Base-by-base conservation (phyloP, 2,797 vertebrate species). In the Rhyacichthys aspro region DNA sequence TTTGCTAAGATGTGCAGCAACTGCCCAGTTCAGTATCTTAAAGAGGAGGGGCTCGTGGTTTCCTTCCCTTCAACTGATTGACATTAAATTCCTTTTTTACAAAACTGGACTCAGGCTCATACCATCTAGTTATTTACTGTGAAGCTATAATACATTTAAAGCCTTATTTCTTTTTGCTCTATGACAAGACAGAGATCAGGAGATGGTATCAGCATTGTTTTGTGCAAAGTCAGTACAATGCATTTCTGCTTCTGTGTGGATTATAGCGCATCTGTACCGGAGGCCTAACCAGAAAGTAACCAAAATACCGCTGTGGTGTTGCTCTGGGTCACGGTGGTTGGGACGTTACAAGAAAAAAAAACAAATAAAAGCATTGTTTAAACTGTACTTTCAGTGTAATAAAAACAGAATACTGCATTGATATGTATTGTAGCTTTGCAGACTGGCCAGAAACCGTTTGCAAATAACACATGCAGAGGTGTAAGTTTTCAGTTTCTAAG, bases 291-390 rank as follows among this genome's bases (percentile, higher is more conserved):
- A 93, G 82, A 92, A 63, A 53, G 84, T 86, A 92, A 94, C 92
- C 93, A 93, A 72, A 89, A 92, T 93, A 94, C 93, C 93, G 3
- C 90, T 92, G 93, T 91, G 92, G 93, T 93, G 86, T 85, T 90
- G 79, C 78, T 84, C 68, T 86, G 79, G 93, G 93, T 93, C 91
- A 92, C 74, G 84, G 92, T 78, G 92, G 93, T 94, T 93, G 87
- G 62, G 90, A 79, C 82, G 73, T 57, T 85, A 85, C 85, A 84
- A 88, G 67, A 89, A 76, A 92, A 89, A 76, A 92, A 93, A 88
- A 79, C 59, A 54, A 59, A 70, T 70, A 46, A 55, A 72, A 70
- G 66, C 18, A 23, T 57, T 23, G 52, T 32, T 61, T 72, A 76
- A 72, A 43, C 69, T 37, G 49, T 37, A 8, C 15, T 3, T 50